These are phyloP conservation scores for Rhynchophorus ferrugineus DNA, from an alignment of 1,140 invertebrate genomes.

Conservation along the genomic window DNA sequence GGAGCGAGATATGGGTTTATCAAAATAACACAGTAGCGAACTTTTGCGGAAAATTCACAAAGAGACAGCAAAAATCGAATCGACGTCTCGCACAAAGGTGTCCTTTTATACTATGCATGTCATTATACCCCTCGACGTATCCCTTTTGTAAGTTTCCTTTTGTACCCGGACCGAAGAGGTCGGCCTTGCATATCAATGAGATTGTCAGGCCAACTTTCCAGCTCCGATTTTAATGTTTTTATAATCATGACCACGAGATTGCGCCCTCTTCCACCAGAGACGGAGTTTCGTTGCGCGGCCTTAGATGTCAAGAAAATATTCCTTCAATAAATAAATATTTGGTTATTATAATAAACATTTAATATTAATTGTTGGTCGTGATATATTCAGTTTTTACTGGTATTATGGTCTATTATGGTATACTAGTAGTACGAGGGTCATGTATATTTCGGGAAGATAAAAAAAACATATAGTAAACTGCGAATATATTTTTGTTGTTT, in stretches of 20 bases:
- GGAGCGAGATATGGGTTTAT: constrained; percentile 13
- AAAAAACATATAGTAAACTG: too few species aligned
- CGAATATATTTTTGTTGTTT: too few species aligned
- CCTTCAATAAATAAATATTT: too few species aligned
- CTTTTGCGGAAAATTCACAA: constrained; percentile 19
- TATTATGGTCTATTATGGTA: too few species aligned
- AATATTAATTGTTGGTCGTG: background rate
- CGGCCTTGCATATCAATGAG: constrained; percentile 34
- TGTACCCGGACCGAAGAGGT: constrained; percentile 26
- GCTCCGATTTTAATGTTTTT: constrained; percentile 33
- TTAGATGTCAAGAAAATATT: too few species aligned
- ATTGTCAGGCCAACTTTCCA: constrained; percentile 20
- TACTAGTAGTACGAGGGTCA: too few species aligned
- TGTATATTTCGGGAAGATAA: too few species aligned
- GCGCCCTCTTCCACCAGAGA: constrained; percentile 11
- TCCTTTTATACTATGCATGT: constrained; percentile 30
- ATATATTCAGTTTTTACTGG: background rate
- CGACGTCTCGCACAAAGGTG: constrained; percentile 29
- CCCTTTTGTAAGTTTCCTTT: constrained; percentile 33
- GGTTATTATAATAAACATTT: too few species aligned
- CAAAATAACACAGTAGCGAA: constrained; percentile 15
- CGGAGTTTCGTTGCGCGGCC: constrained; percentile 8
- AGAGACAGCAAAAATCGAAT: constrained; percentile 27
- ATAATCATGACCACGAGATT: constrained; percentile 29
- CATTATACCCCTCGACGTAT: constrained; percentile 31